Evolutionary conservation across 2,797 vertebrate species (phyloP).

Genomic region (Yasuhikotakia modesta): DNA sequence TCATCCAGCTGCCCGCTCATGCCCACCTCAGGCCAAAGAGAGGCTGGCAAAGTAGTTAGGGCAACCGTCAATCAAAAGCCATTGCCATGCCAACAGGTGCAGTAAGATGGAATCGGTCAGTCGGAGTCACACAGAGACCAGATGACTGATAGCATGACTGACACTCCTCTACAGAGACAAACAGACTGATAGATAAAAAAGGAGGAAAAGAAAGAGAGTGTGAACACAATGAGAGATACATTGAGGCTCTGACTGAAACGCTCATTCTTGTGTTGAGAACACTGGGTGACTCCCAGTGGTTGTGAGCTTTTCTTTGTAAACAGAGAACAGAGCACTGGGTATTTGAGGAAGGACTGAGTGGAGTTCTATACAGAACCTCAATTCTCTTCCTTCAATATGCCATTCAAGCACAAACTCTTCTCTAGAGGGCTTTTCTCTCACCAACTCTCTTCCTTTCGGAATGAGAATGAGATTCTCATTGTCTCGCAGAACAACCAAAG

Average conservation of each 20-base stretch:
- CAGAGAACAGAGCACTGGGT: slow-evolving; percentile 15
- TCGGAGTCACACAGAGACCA: slow-evolving; percentile 27
- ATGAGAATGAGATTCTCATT: slow-evolving; percentile 16
- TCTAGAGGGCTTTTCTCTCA: slow-evolving; percentile 38
- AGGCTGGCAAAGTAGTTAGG: slow-evolving; percentile 34
- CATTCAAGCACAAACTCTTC: slow-evolving; percentile 34
- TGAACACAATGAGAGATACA: slow-evolving; percentile 37
- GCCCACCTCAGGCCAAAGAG: slow-evolving; percentile 36
- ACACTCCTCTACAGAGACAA: slow-evolving; percentile 18
- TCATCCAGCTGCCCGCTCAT: slow-evolving; percentile 28
- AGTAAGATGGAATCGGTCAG: slow-evolving; percentile 29
- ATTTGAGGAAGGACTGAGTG: slow-evolving; percentile 16
- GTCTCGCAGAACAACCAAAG: too few species aligned
- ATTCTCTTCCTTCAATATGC: slow-evolving; percentile 31
- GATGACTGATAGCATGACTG: slow-evolving; percentile 26
- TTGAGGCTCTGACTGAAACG: slow-evolving; percentile 34
- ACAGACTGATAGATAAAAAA: slow-evolving; percentile 25
- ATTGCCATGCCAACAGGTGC: slow-evolving; percentile 23
- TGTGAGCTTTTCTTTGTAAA: slow-evolving; percentile 36
- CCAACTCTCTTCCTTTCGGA: slow-evolving; percentile 45
- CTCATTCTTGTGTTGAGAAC: slow-evolving; percentile 10
- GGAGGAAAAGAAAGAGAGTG: slow-evolving; percentile 61
- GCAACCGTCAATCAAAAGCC: slow-evolving; percentile 35
- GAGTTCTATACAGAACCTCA: slow-evolving; percentile 15
- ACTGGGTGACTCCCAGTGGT: slow-evolving; percentile 33